These are phyloP conservation scores for Molanna angustata DNA, from an alignment of 2,888 invertebrate genomes.

Conservation along the genomic window DNA sequence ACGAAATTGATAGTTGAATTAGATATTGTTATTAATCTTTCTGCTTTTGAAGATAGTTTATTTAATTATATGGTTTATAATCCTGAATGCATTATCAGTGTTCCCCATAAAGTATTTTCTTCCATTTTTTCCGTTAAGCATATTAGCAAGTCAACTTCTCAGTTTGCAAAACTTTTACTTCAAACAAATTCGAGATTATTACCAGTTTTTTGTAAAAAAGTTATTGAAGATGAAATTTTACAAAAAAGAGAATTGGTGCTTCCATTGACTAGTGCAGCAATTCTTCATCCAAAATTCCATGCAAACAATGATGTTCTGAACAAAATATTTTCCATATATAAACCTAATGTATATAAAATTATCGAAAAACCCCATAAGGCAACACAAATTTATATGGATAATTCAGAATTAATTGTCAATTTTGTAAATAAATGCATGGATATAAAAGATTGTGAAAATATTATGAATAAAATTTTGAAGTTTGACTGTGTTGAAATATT, in stretches of 20 bases:
- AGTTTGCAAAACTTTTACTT: conserved; percentile 58
- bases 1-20: conserved; percentile 45
- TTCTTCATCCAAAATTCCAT: conserved; percentile 45
- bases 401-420: conserved; percentile 56
- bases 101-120: conserved; percentile 55
- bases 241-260: conserved; percentile 62
- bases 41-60: conserved; percentile 55
- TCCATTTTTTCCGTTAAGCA: conserved; percentile 53
- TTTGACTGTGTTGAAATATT: conserved; percentile 60
- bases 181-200: conserved; percentile 52
- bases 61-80: conserved; percentile 58
- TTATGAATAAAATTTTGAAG: conserved; percentile 60
- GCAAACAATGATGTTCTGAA: conserved; percentile 49
- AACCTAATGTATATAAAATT: conserved; percentile 60
- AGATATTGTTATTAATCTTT: conserved; percentile 48
- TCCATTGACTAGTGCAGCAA: conserved; percentile 55
- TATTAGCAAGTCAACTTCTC: conserved; percentile 56
- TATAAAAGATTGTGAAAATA: conserved; percentile 52
- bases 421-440: conserved; percentile 62
- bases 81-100: conserved; percentile 55
- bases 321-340: conserved; percentile 58
- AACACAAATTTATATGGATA: conserved; percentile 61
- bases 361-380: conserved; percentile 69
- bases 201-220: conserved; percentile 48
- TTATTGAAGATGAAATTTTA: conserved; percentile 47